Evolutionary conservation across 1,140 invertebrate genomes (phyloP), one percentile per base, ranked within the genome.

Genomic region (Cotesia vestalis): DNA sequence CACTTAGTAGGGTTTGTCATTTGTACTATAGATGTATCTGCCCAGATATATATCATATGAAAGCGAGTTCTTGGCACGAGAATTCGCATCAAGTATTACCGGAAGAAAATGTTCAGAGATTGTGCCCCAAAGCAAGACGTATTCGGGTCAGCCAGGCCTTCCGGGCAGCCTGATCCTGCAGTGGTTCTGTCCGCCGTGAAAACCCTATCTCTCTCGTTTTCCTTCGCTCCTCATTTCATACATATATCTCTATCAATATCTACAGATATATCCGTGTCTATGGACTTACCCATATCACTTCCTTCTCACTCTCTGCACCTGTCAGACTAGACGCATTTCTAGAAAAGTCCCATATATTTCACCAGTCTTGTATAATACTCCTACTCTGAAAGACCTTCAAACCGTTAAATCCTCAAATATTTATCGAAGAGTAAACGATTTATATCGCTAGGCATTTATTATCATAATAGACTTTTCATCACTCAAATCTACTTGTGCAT

Each of bases 51-150:
- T 27, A 27, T 27, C 27, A 34, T n/a, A 17, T 20, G 17, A 6
- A 66, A 17, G 38, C 14, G 57, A 35, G 61, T 46, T 63, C 61
- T 71, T 71, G 69, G 69, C 69, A 71, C 69, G 61, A 76, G 78
- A 78, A 81, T 83, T 79, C 78, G 75, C 77, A 77, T 78, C 77
- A 79, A 78, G 78, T 79, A 82, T 83, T 83, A 84, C 81, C 74
- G 79, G 78, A 73, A 79, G 77, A 85, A 85, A 80, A 85, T 83
- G 82, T 84, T 85, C 81, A 78, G 78, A 83, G 81, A 85, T 83
- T 83, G 80, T 81, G 81, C 79, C 81, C 78, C 66, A 69, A 69
- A 73, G 75, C 72, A 52, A 76, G 72, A 76, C 75, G 72, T 75
- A 75, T 75, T 75, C 69, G 73, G 73, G 73, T 75, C 70, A 73